Conservation (phyloP, 1,140 invertebrate genomes). For the Venustaconcha ellipsiformis region DNA sequence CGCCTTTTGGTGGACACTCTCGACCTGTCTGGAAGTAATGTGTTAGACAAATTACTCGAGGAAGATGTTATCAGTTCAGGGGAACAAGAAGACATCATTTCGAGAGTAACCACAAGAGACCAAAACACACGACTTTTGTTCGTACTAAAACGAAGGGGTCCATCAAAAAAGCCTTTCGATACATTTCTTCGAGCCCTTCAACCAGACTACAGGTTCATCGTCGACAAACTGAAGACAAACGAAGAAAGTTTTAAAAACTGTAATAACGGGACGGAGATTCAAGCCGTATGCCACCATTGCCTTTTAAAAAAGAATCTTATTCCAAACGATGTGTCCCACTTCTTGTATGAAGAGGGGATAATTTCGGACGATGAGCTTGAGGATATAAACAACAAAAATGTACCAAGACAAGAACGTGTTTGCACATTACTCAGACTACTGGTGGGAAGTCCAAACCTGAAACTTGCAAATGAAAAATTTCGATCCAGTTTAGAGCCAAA, state of each 20-base stretch:
- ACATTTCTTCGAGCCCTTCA: slow-evolving; percentile 3
- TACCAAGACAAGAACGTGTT: slow-evolving; percentile 2
- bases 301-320: slow-evolving; percentile 6
- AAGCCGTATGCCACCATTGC: slow-evolving; percentile 5
- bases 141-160: slow-evolving; percentile 6
- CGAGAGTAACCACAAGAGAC: slow-evolving; percentile 4
- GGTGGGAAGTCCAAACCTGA: background rate
- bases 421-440: background rate
- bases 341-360: slow-evolving; percentile 14
- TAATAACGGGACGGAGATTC: background rate
- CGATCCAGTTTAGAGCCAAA: slow-evolving; percentile 1
- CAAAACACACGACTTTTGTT: slow-evolving; percentile 12
- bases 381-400: background rate
- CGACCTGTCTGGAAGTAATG: slow-evolving; percentile 1
- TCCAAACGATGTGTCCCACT: slow-evolving; percentile 13
- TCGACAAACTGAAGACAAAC: background rate
- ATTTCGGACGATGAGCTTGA: slow-evolving; percentile 17
- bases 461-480: background rate
- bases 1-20: slow-evolving; percentile 1
- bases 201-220: slow-evolving; percentile 13
- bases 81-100: slow-evolving; percentile 10
- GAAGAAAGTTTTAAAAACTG: background rate
- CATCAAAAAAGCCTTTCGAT: background rate
- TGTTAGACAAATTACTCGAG: slow-evolving; percentile 10
- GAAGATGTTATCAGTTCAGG: slow-evolving; percentile 15